Evolutionary conservation across 2,797 vertebrate species (phyloP).

Genomic region (Sebastes itinus): DNA sequence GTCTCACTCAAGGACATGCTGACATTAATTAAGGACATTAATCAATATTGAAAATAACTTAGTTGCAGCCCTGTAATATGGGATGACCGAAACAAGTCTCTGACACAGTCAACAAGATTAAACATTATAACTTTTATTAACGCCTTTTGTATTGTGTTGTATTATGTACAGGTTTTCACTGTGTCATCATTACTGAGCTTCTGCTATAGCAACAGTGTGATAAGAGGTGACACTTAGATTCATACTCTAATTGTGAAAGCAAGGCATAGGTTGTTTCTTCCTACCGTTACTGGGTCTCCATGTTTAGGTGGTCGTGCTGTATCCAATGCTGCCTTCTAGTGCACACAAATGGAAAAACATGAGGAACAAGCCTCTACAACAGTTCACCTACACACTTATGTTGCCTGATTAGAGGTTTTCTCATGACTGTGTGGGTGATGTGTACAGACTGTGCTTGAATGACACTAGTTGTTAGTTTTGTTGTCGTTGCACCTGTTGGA

Average conservation of each 20-base stretch:
- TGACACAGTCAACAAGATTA: background rate
- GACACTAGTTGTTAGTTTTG: no score
- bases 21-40: background rate
- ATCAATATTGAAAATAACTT: background rate
- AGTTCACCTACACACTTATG: background rate
- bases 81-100: background rate
- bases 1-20: background rate
- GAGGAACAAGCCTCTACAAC: background rate
- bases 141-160: background rate
- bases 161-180: background rate
- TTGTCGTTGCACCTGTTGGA: no score
- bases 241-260: background rate
- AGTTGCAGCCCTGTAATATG: background rate
- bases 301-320: background rate
- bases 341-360: background rate
- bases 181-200: background rate
- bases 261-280: background rate
- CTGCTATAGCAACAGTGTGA: no score
- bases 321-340: conserved; percentile 18
- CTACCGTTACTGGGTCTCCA: background rate
- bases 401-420: background rate
- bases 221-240: background rate
- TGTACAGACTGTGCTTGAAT: no score
- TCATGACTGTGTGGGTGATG: background rate
- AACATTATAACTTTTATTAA: background rate